Evolutionary conservation across 2,888 invertebrate genomes (phyloP).

Genomic region (Tetragnatha montana): DNA sequence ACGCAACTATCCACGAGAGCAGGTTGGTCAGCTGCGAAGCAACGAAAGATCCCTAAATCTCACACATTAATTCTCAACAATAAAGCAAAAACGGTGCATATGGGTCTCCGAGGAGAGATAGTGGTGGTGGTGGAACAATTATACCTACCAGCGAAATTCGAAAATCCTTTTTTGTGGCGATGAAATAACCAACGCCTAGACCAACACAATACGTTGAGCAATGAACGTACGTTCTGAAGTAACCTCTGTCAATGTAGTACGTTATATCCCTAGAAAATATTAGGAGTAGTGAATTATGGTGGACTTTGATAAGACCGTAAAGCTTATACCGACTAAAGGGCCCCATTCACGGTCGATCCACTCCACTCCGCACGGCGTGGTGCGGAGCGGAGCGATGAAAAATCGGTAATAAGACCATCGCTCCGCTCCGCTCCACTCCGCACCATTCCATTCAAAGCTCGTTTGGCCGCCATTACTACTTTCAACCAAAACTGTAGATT

Average conservation of each 20-base stretch:
- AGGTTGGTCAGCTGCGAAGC: conserved; percentile 11
- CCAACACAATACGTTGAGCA: conserved; percentile 57
- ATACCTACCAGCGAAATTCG: conserved; percentile 42
- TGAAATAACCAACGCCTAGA: conserved; percentile 51
- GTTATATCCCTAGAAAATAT: conserved; percentile 45
- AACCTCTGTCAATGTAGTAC: conserved; percentile 51
- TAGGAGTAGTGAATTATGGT: no score
- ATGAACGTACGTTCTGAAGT: conserved; percentile 65
- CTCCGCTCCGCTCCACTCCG: no score
- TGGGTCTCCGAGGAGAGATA: not conserved
- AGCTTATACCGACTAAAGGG: no score
- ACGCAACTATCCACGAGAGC: conserved; percentile 29
- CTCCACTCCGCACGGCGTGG: no score
- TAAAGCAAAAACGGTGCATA: not conserved
- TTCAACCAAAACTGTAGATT: no score
- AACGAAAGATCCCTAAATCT: no score
- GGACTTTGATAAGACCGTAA: not conserved
- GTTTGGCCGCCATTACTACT: no score
- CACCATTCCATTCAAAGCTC: no score
- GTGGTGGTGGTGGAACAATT: no score
- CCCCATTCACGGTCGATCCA: no score
- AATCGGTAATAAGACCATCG: no score
- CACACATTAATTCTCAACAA: not conserved
- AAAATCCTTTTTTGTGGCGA: conserved; percentile 34
- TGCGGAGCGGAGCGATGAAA: no score